phyloP scores from a whole-genome alignment of 2,113 vertebrate species.

The Cephalopterus ornatus region DNA sequence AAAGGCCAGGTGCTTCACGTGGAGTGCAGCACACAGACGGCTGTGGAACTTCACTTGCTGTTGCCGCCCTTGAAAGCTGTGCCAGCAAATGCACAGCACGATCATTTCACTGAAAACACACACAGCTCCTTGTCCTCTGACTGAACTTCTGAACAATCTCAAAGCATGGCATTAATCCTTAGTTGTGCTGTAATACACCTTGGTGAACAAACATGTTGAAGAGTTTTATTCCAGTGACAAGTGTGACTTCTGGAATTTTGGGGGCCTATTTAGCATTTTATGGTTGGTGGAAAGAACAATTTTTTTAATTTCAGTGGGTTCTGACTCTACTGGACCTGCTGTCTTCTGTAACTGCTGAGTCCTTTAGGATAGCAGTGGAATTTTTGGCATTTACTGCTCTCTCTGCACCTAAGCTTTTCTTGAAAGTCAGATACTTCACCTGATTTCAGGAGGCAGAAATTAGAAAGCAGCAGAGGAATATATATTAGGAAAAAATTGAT shows the following conservation, averaged over 20 bases:
- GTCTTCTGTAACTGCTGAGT: background rate
- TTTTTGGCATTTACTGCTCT: background rate
- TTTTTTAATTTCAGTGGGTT: background rate
- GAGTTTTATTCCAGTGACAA: background rate
- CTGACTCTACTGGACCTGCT: background rate
- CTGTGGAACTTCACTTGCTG: background rate
- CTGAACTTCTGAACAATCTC: background rate
- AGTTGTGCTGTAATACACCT: background rate
- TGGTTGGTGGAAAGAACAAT: background rate
- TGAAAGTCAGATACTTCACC: background rate
- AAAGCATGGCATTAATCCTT: background rate
- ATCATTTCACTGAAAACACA: background rate
- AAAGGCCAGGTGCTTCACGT: background rate
- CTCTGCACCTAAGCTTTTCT: background rate
- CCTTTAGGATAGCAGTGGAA: background rate
- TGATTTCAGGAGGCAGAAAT: background rate
- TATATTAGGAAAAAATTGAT: background rate
- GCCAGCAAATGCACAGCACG: background rate
- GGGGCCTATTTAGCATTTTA: background rate
- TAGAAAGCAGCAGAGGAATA: background rate
- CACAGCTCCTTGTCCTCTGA: background rate
- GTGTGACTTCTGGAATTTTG: background rate
- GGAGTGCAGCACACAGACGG: background rate
- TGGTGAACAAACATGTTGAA: background rate
- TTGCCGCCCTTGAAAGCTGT: background rate